Evolutionary conservation across 2,888 invertebrate species (phyloP).

Genomic region (Capitulum mitella): DNA sequence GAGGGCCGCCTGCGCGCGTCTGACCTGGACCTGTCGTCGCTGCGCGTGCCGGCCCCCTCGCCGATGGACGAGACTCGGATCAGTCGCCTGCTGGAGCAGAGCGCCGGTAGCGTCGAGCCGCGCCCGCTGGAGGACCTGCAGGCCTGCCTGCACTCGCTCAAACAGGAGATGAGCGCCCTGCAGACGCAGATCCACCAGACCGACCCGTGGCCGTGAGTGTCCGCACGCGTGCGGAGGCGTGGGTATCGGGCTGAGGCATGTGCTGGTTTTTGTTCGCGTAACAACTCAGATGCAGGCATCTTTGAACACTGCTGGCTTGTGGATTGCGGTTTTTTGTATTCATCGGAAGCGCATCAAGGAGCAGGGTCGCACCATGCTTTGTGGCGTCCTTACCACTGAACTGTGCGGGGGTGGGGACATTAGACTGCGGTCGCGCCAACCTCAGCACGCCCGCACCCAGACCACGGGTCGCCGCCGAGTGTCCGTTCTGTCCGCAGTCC

Average conservation of each 20-base stretch:
- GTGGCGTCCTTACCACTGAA: no score
- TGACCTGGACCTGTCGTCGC: no score
- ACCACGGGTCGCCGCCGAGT: no score
- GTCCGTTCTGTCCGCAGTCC: no score
- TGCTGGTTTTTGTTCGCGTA: no score
- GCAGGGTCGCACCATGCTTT: no score
- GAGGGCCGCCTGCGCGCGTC: not conserved
- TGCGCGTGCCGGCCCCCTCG: constrained; percentile 25
- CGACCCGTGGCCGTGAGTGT: not conserved
- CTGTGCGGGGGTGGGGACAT: no score
- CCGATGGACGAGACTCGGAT: constrained; percentile 4
- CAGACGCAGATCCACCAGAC: constrained; percentile 11
- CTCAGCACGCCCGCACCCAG: no score
- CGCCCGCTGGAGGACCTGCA: constrained; percentile 25
- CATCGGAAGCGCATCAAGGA: constrained; percentile 39
- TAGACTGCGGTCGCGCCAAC: no score
- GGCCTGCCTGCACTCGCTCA: constrained; percentile 27
- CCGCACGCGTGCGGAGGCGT: no score
- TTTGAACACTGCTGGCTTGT: constrained; percentile 48
- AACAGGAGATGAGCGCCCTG: constrained; percentile 19
- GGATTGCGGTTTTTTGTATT: constrained; percentile 46
- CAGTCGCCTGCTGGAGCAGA: constrained; percentile 27
- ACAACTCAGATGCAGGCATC: no score
- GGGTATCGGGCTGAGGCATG: constrained; percentile 49
- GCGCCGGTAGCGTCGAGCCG: constrained; percentile 22